Conservation (phyloP, 2,797 vertebrate genomes). For the Distichodus sexfasciatus region DNA sequence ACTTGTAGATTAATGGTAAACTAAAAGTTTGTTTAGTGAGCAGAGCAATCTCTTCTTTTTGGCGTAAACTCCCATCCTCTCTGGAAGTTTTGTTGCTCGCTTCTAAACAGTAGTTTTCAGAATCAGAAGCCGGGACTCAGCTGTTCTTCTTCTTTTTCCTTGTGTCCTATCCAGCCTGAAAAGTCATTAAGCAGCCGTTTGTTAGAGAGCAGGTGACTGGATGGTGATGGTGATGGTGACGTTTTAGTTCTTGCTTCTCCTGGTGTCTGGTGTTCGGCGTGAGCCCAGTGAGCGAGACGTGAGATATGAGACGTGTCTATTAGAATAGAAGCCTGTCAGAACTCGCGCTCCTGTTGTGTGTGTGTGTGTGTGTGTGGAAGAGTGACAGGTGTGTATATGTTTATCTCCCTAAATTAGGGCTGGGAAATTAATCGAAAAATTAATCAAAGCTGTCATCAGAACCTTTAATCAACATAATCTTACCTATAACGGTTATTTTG, state of each 20-base stretch:
- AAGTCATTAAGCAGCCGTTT: neutral
- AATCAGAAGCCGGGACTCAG: neutral
- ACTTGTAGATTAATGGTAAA: too few relatives aligned
- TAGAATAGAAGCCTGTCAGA: neutral
- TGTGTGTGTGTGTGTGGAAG: neutral
- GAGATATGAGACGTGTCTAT: constrained; percentile 9
- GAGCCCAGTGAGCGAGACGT: neutral
- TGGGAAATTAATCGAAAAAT: too few relatives aligned
- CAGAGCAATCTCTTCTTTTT: too few relatives aligned
- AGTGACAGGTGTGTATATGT: neutral
- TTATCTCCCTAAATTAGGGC: neutral
- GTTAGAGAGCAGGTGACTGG: neutral
- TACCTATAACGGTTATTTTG: too few relatives aligned
- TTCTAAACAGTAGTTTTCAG: too few relatives aligned
- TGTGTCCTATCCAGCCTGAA: neutral
- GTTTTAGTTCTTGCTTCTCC: neutral
- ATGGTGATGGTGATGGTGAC: neutral
- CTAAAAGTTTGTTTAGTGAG: too few relatives aligned
- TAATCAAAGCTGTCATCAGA: too few relatives aligned
- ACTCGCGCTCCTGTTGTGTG: neutral
- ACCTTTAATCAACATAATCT: too few relatives aligned
- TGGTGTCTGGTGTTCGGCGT: neutral
- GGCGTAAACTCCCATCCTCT: too few relatives aligned
- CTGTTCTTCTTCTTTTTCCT: neutral
- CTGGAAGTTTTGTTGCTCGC: too few relatives aligned